Evolutionary conservation across 64 coral and sea anemone species (phyloP).

Genomic region (Pocillopora damicornis): DNA sequence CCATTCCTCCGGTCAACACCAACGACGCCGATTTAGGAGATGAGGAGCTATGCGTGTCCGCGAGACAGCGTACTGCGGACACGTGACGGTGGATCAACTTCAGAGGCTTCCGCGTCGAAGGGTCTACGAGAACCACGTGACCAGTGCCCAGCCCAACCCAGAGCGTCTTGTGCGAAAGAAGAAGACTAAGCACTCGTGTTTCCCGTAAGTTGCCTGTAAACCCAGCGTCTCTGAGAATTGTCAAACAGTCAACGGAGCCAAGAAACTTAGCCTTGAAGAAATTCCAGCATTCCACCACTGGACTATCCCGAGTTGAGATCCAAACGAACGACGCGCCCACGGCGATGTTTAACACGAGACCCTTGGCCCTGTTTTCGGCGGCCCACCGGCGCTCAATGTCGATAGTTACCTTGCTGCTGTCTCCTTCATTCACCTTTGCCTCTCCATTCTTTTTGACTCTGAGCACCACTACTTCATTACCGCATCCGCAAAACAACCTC

Average conservation of each 20-base stretch:
- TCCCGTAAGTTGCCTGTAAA: constrained; percentile 39
- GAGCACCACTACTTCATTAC: constrained; percentile 76
- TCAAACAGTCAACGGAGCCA: constrained; percentile 63
- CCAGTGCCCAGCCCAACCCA: constrained; percentile 91
- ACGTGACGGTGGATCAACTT: constrained; percentile 72
- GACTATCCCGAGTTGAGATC: constrained; percentile 75
- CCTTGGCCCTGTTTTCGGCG: constrained; percentile 40
- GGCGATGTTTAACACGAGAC: constrained; percentile 82
- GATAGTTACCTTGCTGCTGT: background rate
- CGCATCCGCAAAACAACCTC: constrained; percentile 75
- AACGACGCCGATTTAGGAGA: constrained; percentile 45
- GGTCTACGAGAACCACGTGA: constrained; percentile 82
- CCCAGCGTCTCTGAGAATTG: constrained; percentile 39
- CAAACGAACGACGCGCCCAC: constrained; percentile 59
- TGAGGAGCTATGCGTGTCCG: constrained; percentile 28
- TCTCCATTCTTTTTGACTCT: constrained; percentile 11
- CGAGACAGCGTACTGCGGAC: constrained; percentile 78
- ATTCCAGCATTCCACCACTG: constrained; percentile 75
- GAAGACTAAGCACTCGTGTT: constrained; percentile 78
- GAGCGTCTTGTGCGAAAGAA: constrained; percentile 46
- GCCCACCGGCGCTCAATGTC: constrained; percentile 74
- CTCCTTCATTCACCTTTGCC: too few relatives aligned
- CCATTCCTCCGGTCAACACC: constrained; percentile 81
- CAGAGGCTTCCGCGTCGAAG: constrained; percentile 50
- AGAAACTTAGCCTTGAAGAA: constrained; percentile 36